These are phyloP conservation scores for Smutsia temminckii DNA, from an alignment of 2,797 vertebrate species.

Conservation along the genomic window DNA sequence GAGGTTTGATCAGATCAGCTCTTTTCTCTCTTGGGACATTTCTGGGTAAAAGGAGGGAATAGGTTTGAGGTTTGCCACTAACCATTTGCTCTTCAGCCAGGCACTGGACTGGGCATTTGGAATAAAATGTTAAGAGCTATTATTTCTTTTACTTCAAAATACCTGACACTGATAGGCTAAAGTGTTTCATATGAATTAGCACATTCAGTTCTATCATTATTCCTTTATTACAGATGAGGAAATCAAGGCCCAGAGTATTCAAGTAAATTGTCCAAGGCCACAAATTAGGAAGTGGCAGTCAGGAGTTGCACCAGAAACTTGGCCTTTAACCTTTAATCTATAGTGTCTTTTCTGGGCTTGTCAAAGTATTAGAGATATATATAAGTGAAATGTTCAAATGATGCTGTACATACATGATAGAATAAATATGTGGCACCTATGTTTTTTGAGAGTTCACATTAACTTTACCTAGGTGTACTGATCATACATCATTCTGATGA, in stretches of 20 bases:
- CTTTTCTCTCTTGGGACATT: neutral
- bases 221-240: neutral
- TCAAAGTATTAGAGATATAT: neutral
- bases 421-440: no score
- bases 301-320: neutral
- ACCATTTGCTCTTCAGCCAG: neutral
- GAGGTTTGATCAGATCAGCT: neutral
- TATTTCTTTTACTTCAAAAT: neutral
- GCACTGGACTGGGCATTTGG: neutral
- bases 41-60: neutral
- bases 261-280: neutral
- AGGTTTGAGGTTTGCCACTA: neutral
- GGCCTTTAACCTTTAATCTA: neutral
- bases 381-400: neutral
- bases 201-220: neutral
- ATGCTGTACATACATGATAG: neutral
- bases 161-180: neutral
- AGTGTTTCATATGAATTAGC: neutral
- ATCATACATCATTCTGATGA: neutral
- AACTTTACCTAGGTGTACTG: neutral
- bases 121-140: neutral
- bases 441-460: neutral
- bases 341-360: neutral
- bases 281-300: neutral
- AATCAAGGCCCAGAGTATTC: neutral